Conservation (phyloP, 2,888 invertebrate genomes). For the Amiota minor region DNA sequence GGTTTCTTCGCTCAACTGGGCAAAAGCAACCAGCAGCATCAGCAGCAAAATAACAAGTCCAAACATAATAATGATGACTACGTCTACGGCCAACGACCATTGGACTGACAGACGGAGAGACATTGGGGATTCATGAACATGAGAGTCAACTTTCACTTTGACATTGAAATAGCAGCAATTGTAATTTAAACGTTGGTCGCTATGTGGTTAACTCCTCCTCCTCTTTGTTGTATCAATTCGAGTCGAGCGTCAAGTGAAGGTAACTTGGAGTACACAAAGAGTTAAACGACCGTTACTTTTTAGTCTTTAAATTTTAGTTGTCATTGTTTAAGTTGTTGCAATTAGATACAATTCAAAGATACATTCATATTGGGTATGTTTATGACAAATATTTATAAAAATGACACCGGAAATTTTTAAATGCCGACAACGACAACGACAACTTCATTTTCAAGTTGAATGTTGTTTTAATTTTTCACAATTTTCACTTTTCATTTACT, state of each 20-base stretch:
- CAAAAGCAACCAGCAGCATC: not conserved
- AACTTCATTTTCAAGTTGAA: not conserved
- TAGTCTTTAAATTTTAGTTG: constrained; percentile 43
- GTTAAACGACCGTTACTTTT: constrained; percentile 56
- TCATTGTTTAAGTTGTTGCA: constrained; percentile 53
- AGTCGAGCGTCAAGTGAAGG: constrained; percentile 45
- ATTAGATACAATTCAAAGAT: not conserved
- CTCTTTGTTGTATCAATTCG: constrained; percentile 23
- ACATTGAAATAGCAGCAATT: constrained; percentile 70
- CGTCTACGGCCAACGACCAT: constrained; percentile 21
- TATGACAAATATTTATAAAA: too few relatives aligned
- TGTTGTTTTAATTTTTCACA: not conserved
- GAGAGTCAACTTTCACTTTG: constrained; percentile 72
- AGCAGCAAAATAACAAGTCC: constrained; percentile 33
- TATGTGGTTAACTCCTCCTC: too few relatives aligned
- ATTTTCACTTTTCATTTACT: constrained; percentile 59
- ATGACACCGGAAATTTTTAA: constrained; percentile 2
- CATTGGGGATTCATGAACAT: constrained; percentile 38
- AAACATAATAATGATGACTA: not conserved
- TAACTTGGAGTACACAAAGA: constrained; percentile 49
- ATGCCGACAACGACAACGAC: constrained; percentile 7
- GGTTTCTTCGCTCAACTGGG: not conserved
- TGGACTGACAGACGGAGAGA: constrained; percentile 21
- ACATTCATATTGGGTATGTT: too few relatives aligned
- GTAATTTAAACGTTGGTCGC: constrained; percentile 32